Evolutionary conservation across 2,888 invertebrate species (phyloP), one percentile per base, ranked within the genome.

Genomic region (Chloroclystis v-ata): DNA sequence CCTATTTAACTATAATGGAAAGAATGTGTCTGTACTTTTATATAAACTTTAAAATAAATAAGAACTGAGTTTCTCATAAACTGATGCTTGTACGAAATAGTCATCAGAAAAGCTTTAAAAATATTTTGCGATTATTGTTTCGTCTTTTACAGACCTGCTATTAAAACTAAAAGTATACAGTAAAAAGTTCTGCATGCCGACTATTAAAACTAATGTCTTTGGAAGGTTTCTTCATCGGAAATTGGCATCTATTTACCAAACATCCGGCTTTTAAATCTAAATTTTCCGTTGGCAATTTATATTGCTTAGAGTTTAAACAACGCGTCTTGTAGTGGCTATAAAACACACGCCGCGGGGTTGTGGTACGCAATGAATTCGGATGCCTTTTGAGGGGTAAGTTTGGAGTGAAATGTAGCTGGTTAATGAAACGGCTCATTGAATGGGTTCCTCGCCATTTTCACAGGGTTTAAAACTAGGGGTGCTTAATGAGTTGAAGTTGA

Each of bases 211-310:
- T 14, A 35, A 35, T 24, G 35, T 35, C 35, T 35, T 35, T 8
- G 33, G 20, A 33, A n/a, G 33, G 2, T 6, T 10, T 4, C 35
- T 35, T 20, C 59, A 62, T 60, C 41, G 37, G 29, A 83, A 82
- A 85, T 82, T 76, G 83, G 11, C 79, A 66, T 76, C 80, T 79
- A 80, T 83, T 83, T 78, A 75, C 68, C 58, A 61, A 63, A 67
- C 76, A 78, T 87, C 86, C 86, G 84, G 86, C 78, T 83, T 84
- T 86, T 83, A 83, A 84, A 76, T 82, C 75, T 80, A 85, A 87
- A 86, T 81, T 83, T 85, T 86, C 85, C 84, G 84, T 72, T 78
- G 67, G 82, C 78, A 79, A 84, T 86, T 83, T 85, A 82, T 82
- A 69, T 65, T 67, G 60, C 61, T 63, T 66, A 61, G 59, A 64